Evolutionary conservation across 2,797 vertebrate species (phyloP).

Genomic region (Falco novaeseelandiae): DNA sequence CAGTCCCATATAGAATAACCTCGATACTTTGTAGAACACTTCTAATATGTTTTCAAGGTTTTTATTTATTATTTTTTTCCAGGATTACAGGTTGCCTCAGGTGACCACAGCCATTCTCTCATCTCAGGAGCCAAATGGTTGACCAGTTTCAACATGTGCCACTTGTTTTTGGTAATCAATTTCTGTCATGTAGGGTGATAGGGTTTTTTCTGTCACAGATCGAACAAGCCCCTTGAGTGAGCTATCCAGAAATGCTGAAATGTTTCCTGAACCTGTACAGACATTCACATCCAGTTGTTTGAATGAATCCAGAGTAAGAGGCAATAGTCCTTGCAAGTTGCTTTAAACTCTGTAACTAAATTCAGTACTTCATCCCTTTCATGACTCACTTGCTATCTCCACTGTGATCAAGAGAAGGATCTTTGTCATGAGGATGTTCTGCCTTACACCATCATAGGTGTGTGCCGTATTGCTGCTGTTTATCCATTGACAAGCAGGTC

Average conservation of each 20-base stretch:
- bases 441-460: neutral
- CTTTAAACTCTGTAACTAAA: neutral
- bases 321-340: neutral
- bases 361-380: neutral
- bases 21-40: neutral
- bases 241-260: neutral
- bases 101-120: neutral
- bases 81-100: neutral
- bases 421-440: neutral
- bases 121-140: neutral
- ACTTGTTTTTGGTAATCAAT: neutral
- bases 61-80: neutral
- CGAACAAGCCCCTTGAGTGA: neutral
- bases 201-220: neutral
- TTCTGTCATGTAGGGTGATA: neutral
- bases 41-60: neutral
- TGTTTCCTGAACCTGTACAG: neutral
- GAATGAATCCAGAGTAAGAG: neutral
- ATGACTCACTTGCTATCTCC: neutral
- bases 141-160: neutral
- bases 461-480: neutral
- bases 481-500: neutral
- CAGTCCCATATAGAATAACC: neutral
- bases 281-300: neutral
- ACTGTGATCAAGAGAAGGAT: neutral